Conservation (phyloP, 2,113 vertebrate species). For the Hemichromis elongatus region DNA sequence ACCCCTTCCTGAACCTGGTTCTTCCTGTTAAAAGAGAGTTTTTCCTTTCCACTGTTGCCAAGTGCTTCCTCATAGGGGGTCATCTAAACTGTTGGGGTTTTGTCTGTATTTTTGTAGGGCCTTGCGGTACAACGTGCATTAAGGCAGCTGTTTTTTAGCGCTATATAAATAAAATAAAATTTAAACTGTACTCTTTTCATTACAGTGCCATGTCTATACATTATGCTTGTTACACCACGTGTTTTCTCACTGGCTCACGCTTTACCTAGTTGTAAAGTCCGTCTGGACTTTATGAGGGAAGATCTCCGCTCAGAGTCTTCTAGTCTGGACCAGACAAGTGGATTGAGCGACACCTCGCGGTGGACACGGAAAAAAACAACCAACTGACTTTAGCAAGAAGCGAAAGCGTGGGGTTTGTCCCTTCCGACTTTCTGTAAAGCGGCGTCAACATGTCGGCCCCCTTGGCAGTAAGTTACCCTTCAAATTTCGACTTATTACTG, state of each 20-base stretch:
- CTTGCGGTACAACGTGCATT: rapidly evolving
- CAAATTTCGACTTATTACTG: background rate
- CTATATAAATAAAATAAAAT: rapidly evolving
- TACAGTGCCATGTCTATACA: background rate
- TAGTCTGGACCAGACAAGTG: background rate
- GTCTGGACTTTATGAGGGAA: background rate
- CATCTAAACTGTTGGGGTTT: background rate
- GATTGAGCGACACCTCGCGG: constrained; percentile 2
- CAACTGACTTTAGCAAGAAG: rapidly evolving
- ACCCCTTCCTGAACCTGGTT: background rate
- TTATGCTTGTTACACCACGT: background rate
- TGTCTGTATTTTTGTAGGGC: background rate
- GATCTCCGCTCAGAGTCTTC: background rate
- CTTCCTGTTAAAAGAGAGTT: background rate
- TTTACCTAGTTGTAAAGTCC: background rate
- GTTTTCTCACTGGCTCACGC: background rate
- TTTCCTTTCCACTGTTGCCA: background rate
- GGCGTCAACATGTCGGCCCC: constrained; percentile 47
- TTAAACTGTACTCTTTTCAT: background rate
- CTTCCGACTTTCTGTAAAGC: background rate
- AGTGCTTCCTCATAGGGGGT: background rate
- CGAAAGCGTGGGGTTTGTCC: constrained; percentile 31
- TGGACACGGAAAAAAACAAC: background rate
- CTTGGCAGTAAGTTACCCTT: constrained; percentile 52
- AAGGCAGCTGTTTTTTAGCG: background rate